Evolutionary conservation across 2,888 invertebrate genomes (phyloP).

Genomic region (Dryobotodes eremita): DNA sequence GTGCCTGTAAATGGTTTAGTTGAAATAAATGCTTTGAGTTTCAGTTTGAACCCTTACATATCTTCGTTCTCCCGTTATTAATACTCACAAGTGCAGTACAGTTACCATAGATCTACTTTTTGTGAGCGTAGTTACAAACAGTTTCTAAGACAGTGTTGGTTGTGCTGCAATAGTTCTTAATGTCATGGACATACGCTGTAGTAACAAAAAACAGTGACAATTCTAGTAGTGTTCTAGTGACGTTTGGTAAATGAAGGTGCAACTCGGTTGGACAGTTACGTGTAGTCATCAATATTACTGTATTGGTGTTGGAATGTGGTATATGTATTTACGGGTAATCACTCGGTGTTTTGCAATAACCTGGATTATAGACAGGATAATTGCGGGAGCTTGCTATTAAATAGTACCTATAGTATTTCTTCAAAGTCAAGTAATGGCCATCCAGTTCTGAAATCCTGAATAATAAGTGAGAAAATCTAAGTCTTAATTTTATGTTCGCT

Average conservation of each 20-base stretch:
- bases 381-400: too few species aligned
- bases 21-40: too few species aligned
- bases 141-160: slow-evolving; percentile 26
- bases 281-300: not conserved
- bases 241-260: slow-evolving; percentile 43
- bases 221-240: slow-evolving; percentile 8
- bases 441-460: not conserved
- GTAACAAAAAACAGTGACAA: slow-evolving; percentile 39
- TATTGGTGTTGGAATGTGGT: not conserved
- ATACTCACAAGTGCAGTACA: not conserved
- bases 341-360: not conserved
- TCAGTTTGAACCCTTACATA: too few species aligned
- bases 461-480: not conserved
- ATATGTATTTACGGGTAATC: not conserved
- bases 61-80: slow-evolving; percentile 37
- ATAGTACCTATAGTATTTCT: not conserved
- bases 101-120: slow-evolving; percentile 12
- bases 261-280: not conserved
- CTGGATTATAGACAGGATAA: too few species aligned
- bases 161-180: slow-evolving; percentile 41
- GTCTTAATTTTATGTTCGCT: not conserved
- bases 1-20: too few species aligned
- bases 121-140: slow-evolving; percentile 12
- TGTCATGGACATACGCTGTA: slow-evolving; percentile 31
- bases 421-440: not conserved